Evolutionary conservation across 1,140 invertebrate genomes (phyloP).

Genomic region (Saccostrea echinata): DNA sequence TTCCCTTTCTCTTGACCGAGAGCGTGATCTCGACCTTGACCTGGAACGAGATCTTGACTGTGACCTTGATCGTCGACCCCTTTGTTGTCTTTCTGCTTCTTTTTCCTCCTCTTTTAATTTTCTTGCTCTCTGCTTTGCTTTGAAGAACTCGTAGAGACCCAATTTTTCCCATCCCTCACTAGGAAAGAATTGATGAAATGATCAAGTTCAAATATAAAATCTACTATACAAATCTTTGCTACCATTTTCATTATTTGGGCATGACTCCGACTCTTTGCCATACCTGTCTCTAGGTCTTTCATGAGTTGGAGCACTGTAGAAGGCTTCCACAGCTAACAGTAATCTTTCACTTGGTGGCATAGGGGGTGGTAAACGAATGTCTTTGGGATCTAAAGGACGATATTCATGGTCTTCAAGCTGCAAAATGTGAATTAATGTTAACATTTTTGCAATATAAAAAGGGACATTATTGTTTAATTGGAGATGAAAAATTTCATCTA

Average conservation of each 20-base stretch:
- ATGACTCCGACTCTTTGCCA: not conserved
- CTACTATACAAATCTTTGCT: not conserved
- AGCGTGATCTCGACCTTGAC: conserved; percentile 65
- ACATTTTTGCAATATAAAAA: no score
- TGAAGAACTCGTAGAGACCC: conserved; percentile 98
- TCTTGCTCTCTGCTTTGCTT: conserved; percentile 94
- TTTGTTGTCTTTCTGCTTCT: conserved; percentile 79
- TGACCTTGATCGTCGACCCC: conserved; percentile 62
- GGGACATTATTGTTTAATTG: no score
- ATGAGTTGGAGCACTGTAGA: conserved; percentile 95
- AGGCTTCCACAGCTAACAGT: conserved; percentile 95
- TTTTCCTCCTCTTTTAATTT: conserved; percentile 90
- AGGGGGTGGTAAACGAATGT: conserved; percentile 94
- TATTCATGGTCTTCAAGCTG: conserved; percentile 94
- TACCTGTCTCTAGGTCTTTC: conserved; percentile 96
- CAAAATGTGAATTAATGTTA: not conserved
- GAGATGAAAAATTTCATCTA: no score
- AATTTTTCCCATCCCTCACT: conserved; percentile 99
- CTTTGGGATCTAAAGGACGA: conserved; percentile 92
- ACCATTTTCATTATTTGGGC: not conserved
- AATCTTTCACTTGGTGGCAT: conserved; percentile 95
- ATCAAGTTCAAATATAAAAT: not conserved
- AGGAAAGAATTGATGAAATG: conserved; percentile 72
- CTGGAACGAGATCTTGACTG: conserved; percentile 64
- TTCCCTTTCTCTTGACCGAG: conserved; percentile 79